Percentiles rank a stretch among this genome's conserved stretches.
phyloP scores from a whole-genome alignment of 2,113 vertebrate species.

The Callospermophilus lateralis region DNA sequence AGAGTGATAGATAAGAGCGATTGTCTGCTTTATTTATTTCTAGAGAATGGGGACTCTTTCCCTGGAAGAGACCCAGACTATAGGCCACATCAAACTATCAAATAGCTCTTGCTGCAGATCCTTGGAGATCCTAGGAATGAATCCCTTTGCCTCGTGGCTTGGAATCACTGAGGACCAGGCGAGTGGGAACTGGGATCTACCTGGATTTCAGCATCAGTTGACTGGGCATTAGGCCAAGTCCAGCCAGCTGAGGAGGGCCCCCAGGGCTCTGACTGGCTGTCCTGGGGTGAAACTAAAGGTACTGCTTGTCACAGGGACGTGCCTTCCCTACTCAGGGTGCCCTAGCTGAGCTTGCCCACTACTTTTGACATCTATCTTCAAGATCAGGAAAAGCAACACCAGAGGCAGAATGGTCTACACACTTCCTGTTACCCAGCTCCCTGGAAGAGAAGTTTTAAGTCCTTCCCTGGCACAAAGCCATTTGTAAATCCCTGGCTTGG shows the following conservation, averaged over 20 bases:
- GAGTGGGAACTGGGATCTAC: too few relatives aligned
- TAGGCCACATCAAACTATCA: neutral
- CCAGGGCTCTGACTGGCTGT: neutral
- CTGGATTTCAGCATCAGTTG: neutral
- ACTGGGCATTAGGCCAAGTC: too few relatives aligned
- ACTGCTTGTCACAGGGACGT: neutral
- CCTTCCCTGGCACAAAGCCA: neutral
- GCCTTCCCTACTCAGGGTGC: neutral
- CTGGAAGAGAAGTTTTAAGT: neutral
- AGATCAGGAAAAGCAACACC: neutral
- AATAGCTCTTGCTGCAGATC: neutral
- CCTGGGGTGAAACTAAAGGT: neutral
- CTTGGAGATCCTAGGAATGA: neutral
- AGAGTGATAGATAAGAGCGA: neutral
- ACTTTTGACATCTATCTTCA: neutral
- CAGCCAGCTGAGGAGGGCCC: neutral
- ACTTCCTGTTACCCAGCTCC: fast-evolving
- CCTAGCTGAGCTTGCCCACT: neutral
- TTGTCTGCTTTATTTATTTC: neutral
- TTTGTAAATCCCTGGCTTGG: neutral
- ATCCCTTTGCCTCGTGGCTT: neutral
- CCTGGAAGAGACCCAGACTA: neutral
- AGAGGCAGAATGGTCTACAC: neutral
- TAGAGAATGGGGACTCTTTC: neutral
- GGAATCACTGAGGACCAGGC: neutral